A percentile compares a stretch with the other conserved stretches of the same genome.
Evolutionary conservation across 2,113 vertebrate species (phyloP).

Genomic region (Theropithecus gelada): DNA sequence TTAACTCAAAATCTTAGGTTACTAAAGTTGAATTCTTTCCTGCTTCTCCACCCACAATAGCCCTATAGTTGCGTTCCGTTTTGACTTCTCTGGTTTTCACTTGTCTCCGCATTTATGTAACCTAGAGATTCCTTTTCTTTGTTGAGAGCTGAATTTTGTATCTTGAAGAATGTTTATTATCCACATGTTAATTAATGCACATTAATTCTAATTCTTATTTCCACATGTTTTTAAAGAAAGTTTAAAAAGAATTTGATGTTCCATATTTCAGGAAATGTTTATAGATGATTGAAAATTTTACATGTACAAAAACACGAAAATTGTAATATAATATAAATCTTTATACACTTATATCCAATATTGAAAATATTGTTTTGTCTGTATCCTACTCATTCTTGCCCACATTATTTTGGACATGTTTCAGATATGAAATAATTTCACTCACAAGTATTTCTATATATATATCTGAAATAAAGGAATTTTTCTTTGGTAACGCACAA

Average conservation of each 20-base stretch:
- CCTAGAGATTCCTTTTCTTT: neutral
- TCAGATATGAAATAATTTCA: neutral
- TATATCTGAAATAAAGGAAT: neutral
- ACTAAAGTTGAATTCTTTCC: neutral
- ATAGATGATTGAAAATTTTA: neutral
- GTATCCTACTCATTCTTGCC: neutral
- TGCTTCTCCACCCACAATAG: neutral
- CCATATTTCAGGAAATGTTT: neutral
- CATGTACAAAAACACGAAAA: neutral
- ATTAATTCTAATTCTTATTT: neutral
- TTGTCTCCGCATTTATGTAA: neutral
- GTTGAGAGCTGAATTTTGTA: neutral
- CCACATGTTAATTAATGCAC: neutral
- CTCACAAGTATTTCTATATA: neutral
- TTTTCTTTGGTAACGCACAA: neutral
- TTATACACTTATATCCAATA: neutral
- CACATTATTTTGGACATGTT: neutral
- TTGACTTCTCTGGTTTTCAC: neutral
- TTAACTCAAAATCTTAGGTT: neutral
- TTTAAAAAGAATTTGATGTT: neutral
- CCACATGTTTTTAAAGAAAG: neutral
- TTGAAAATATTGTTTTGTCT: neutral
- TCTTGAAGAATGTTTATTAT: neutral
- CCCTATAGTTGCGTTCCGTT: too few relatives aligned
- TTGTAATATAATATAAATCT: neutral